These are phyloP conservation scores for Ceratosolen solmsi DNA, from an alignment of 1,140 invertebrate species.

Conservation along the genomic window DNA sequence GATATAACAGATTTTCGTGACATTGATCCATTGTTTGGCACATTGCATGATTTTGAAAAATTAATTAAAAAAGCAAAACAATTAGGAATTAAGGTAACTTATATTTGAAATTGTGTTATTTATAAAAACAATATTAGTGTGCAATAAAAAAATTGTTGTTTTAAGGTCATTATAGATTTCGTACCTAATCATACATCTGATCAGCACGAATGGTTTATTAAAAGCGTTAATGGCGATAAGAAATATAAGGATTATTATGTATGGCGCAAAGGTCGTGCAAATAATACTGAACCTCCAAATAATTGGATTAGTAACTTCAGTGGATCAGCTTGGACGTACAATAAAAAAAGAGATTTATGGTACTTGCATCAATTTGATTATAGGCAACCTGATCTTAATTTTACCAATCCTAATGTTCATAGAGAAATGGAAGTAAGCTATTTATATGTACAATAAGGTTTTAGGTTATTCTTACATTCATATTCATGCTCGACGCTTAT, in stretches of 20 bases:
- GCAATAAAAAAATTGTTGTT: background rate
- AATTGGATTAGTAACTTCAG: constrained; percentile 70
- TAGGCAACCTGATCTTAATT: constrained; percentile 82
- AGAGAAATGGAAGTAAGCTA: constrained; percentile 73
- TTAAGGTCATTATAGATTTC: background rate
- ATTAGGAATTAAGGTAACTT: constrained; percentile 53
- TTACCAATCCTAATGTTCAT: constrained; percentile 75
- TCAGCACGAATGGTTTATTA: constrained; percentile 80
- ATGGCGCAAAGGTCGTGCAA: constrained; percentile 77
- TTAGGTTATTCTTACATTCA: no score
- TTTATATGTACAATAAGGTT: no score
- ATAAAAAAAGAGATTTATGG: constrained; percentile 74
- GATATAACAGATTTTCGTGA: constrained; percentile 53
- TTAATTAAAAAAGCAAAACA: constrained; percentile 70
- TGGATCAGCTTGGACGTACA: constrained; percentile 76
- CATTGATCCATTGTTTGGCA: constrained; percentile 68
- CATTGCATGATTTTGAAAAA: background rate
- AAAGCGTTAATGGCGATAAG: constrained; percentile 75
- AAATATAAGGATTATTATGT: constrained; percentile 82
- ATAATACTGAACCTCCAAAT: constrained; percentile 53
- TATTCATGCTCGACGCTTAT: no score
- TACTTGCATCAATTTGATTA: constrained; percentile 78
- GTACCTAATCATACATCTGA: constrained; percentile 71
- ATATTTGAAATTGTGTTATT: background rate
- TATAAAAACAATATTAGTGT: background rate